A percentile compares a stretch with the other conserved stretches of the same genome.
Evolutionary conservation across 2,113 vertebrate species (phyloP).

Genomic region (Vanacampus margaritifer): DNA sequence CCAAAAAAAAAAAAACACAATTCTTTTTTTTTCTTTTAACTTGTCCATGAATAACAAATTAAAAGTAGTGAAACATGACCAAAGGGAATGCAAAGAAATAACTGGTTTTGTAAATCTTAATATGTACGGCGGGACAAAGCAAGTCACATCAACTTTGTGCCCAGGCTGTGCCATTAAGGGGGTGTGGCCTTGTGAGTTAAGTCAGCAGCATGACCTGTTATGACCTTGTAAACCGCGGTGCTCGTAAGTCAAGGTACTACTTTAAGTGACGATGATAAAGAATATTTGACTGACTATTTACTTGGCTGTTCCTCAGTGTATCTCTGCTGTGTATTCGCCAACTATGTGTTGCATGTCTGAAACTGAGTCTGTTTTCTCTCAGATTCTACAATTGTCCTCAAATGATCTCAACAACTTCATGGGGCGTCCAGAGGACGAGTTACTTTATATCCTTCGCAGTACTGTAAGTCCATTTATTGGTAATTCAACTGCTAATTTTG

Average conservation of each 20-base stretch:
- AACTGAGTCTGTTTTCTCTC: constrained; percentile 19
- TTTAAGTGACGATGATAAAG: neutral
- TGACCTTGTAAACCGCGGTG: too few relatives aligned
- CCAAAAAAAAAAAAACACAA: too few relatives aligned
- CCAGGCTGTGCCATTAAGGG: too few relatives aligned
- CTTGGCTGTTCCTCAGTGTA: neutral
- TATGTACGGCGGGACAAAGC: too few relatives aligned
- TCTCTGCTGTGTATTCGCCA: neutral
- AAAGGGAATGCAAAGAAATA: too few relatives aligned
- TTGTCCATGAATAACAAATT: too few relatives aligned
- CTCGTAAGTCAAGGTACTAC: neutral
- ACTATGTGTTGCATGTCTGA: neutral
- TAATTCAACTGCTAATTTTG: neutral
- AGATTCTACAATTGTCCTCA: constrained; percentile 67
- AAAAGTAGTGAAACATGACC: too few relatives aligned
- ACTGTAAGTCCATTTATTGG: constrained; percentile 52
- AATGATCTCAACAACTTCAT: constrained; percentile 70
- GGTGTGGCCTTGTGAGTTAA: too few relatives aligned
- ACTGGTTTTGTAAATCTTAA: too few relatives aligned
- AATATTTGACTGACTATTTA: neutral
- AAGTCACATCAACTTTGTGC: too few relatives aligned
- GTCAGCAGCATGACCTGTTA: too few relatives aligned
- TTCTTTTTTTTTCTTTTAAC: too few relatives aligned
- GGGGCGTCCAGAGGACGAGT: constrained; percentile 32
- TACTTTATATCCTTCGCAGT: constrained; percentile 10